Evolutionary conservation across 30 jellyfish, hydroid and myxozoan genomes (phyloP).

Genomic region (Mastigias papua): DNA sequence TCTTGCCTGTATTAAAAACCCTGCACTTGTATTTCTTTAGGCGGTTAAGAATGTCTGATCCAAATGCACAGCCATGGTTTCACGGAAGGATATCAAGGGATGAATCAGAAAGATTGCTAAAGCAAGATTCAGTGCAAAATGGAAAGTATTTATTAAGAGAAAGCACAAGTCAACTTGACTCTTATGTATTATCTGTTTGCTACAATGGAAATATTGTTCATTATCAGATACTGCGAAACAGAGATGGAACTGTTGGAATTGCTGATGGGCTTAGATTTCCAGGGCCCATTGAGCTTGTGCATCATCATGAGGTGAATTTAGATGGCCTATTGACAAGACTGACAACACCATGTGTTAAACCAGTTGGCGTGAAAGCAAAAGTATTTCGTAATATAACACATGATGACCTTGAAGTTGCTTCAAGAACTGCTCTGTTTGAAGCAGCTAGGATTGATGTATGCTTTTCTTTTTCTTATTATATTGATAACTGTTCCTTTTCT

Average conservation of each 20-base stretch:
- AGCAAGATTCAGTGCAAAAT: slow-evolving; percentile 69
- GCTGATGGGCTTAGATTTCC: slow-evolving; percentile 94
- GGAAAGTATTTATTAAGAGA: slow-evolving; percentile 92
- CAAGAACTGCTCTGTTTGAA: slow-evolving; percentile 72
- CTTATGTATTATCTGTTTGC: slow-evolving; percentile 88
- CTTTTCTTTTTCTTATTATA: too few relatives aligned
- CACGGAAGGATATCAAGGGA: slow-evolving; percentile 96
- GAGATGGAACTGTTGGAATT: slow-evolving; percentile 95
- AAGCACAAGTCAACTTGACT: slow-evolving; percentile 78
- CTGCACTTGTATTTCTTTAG: not conserved
- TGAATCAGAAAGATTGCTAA: slow-evolving; percentile 77
- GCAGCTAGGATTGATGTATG: slow-evolving; percentile 71
- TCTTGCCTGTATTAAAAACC: too few relatives aligned
- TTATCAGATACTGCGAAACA: slow-evolving; percentile 83
- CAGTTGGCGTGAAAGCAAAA: slow-evolving; percentile 90
- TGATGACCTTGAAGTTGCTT: slow-evolving; percentile 93
- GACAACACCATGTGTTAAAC: slow-evolving; percentile 76
- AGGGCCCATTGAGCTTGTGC: slow-evolving; percentile 95
- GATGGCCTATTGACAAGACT: slow-evolving; percentile 92
- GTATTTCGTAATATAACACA: slow-evolving; percentile 88
- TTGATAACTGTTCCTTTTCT: too few relatives aligned
- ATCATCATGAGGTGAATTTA: slow-evolving; percentile 86
- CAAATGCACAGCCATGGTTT: slow-evolving; percentile 93
- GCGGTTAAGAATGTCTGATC: slow-evolving; percentile 79
- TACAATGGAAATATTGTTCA: slow-evolving; percentile 83